Evolutionary conservation across 2,888 invertebrate genomes (phyloP).

Genomic region (Troides oblongomaculatus): DNA sequence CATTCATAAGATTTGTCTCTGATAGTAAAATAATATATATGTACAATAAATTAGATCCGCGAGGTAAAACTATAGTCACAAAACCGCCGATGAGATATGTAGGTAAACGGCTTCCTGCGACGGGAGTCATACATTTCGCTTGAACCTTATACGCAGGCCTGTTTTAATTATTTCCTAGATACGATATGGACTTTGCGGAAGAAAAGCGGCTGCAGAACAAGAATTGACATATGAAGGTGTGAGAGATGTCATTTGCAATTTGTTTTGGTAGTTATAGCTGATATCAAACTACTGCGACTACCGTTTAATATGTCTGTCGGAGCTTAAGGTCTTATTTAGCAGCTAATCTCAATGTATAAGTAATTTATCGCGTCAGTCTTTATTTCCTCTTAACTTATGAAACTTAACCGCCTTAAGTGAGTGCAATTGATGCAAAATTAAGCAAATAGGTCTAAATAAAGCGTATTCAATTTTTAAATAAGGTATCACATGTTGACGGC

Average conservation of each 20-base stretch:
- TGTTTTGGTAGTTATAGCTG: constrained; percentile 6
- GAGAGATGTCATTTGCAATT: constrained; percentile 16
- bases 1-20: no score
- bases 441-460: background rate
- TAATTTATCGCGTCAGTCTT: constrained; percentile 26
- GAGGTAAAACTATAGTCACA: constrained; percentile 20
- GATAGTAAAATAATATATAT: no score
- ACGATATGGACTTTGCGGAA: constrained; percentile 62
- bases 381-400: constrained; percentile 15
- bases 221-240: constrained; percentile 20
- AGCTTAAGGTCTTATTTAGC: background rate
- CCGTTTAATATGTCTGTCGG: background rate
- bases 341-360: constrained; percentile 17
- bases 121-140: constrained; percentile 20
- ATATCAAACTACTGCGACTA: background rate
- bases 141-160: constrained; percentile 22
- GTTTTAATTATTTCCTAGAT: constrained; percentile 47
- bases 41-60: constrained; percentile 1
- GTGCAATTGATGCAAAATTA: constrained; percentile 1
- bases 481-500: no score
- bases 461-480: background rate
- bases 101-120: constrained; percentile 21
- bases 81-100: constrained; percentile 3
- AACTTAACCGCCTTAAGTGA: constrained; percentile 12
- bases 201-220: constrained; percentile 33